Evolutionary conservation across 2,113 vertebrate genomes (phyloP).

Genomic region (Malurus melanocephalus): DNA sequence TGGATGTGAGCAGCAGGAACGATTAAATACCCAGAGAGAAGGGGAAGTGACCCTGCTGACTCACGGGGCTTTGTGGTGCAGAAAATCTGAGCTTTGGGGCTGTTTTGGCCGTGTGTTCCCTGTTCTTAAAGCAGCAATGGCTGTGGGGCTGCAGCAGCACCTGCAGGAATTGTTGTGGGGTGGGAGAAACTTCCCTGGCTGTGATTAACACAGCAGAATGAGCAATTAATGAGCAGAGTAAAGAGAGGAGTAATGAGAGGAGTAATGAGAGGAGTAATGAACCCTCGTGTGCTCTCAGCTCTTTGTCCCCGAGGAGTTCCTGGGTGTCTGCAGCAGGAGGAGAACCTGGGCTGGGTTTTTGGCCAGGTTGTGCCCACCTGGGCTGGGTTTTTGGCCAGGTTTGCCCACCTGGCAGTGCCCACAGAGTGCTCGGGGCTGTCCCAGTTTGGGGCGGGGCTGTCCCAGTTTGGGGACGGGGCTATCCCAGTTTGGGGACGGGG

Average conservation of each 20-base stretch:
- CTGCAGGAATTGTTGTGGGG: background rate
- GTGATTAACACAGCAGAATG: accelerated
- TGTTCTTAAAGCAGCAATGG: background rate
- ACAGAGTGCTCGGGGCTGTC: background rate
- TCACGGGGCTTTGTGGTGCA: background rate
- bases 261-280: no score
- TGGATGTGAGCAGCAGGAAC: accelerated
- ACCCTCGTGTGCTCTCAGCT: background rate
- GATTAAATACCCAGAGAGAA: background rate
- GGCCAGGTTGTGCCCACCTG: background rate
- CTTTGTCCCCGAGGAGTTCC: background rate
- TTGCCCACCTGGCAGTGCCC: background rate
- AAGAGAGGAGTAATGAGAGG: no score
- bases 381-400: background rate
- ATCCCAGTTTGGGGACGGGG: background rate
- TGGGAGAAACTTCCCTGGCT: background rate
- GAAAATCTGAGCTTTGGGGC: background rate
- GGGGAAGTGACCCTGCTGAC: background rate
- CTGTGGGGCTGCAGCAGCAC: background rate
- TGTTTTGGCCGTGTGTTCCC: background rate
- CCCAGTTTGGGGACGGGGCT: background rate
- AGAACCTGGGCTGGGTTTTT: background rate
- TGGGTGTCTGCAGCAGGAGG: background rate
- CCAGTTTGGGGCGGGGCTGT: background rate
- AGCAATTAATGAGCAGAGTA: background rate